Base-by-base conservation (phyloP, 2,797 vertebrate genomes). In the Lutjanus campechanus region DNA sequence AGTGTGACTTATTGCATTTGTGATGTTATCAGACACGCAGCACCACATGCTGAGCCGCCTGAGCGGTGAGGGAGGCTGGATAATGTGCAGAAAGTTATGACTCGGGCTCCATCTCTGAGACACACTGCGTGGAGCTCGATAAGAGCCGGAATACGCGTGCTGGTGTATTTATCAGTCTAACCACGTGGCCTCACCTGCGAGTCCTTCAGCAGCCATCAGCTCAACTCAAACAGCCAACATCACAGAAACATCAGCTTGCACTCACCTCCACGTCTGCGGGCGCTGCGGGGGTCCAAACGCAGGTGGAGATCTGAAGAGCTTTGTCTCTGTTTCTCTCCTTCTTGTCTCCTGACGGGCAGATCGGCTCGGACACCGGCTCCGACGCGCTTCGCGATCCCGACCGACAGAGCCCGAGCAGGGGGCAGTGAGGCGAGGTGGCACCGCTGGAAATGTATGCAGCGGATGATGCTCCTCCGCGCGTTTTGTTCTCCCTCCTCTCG, bases 141-240 rank as follows among this genome's bases (percentile, higher is more conserved):
- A 0, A 66, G 11, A 58, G 9, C 59, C 63, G 8, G 13, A 66
- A 41, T 25, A 1, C 5, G 43, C 16, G 43, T 15, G 63, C 59
- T 2, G 60, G n/a, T 43, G 20, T 13, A 44, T 36, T 51, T 61
- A 67, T 73, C 82, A 54, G 62, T 51, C 13, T 1, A 40, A 69
- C 83, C 92, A 92, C 91, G 90, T 92, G 92, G 55, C 56, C 73
- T 74, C 10, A 85, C 73, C 83, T 79, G 88, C 1, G 64, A 75
- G 17, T 73, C 81, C 47, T 19, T 65, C 72, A 59, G 59, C 50
- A 50, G 25, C 29, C 73, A 41, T 69, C 87, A 56, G 56, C 69
- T 60, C 54, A 65, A 44, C 80, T 77, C 51, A 10, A 56, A 0
- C 76, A 59, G 17, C 10, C 76, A 65, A 29, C 77, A 78, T 54